Evolutionary conservation across 2,888 invertebrate species (phyloP).

Genomic region (Ditula angustiorana): DNA sequence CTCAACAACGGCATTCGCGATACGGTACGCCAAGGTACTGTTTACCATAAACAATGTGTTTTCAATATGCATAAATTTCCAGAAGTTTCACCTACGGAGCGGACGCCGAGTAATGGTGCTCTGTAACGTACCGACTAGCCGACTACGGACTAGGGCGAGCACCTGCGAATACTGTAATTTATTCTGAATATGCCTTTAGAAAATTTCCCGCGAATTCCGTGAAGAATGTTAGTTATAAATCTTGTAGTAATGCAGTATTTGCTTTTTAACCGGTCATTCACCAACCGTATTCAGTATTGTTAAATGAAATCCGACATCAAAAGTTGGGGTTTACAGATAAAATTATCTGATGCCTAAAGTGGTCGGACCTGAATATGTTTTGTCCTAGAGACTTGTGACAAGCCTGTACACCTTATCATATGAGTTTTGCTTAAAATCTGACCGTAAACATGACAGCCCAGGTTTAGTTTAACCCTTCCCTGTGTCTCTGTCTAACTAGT

Average conservation of each 20-base stretch:
- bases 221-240: constrained; percentile 49
- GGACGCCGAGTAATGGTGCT: constrained; percentile 45
- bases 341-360: too few species aligned
- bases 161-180: constrained; percentile 55
- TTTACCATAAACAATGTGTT: constrained; percentile 49
- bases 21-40: constrained; percentile 32
- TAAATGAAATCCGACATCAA: too few species aligned
- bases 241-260: constrained; percentile 43
- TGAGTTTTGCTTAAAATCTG: too few species aligned
- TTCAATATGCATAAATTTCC: constrained; percentile 52
- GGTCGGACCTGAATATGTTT: too few species aligned
- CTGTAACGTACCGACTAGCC: constrained; percentile 42
- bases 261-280: constrained; percentile 42
- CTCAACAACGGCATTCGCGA: constrained; percentile 33
- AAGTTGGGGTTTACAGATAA: too few species aligned
- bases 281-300: constrained; percentile 1
- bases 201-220: constrained; percentile 46
- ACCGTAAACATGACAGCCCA: too few species aligned
- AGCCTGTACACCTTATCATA: too few species aligned
- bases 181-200: constrained; percentile 53
- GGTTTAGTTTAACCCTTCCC: too few species aligned
- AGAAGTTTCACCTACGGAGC: constrained; percentile 47
- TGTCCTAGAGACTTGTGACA: too few species aligned
- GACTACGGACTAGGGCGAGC: constrained; percentile 44
- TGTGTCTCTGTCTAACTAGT: too few species aligned